A percentile compares a stretch with the other conserved stretches of the same genome.
phyloP scores from a whole-genome alignment of 2,113 vertebrate species.

The Sinocyclocheilus anophthalmus region DNA sequence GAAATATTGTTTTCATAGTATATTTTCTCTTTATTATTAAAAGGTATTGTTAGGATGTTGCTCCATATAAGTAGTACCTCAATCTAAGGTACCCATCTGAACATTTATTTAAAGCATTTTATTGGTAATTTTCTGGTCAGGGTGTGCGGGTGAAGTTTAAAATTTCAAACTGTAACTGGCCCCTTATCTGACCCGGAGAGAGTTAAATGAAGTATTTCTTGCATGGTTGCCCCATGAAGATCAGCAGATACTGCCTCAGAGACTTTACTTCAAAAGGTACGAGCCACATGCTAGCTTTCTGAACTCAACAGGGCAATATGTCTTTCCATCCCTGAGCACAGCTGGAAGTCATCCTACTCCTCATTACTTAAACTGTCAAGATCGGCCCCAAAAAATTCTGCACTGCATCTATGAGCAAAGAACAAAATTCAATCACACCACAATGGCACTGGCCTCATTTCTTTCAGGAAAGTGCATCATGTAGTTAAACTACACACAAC shows the following conservation, averaged over 20 bases:
- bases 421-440: conserved; percentile 17
- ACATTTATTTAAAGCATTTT: background rate
- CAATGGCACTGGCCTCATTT: conserved; percentile 43
- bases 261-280: conserved; percentile 17
- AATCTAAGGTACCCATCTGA: background rate
- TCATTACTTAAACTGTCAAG: conserved; percentile 56
- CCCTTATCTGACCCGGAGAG: conserved; percentile 10
- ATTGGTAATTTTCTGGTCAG: background rate
- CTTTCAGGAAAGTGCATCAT: conserved; percentile 34
- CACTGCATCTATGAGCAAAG: conserved; percentile 14
- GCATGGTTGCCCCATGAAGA: conserved; percentile 19
- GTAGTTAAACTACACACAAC: conserved; percentile 5
- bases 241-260: conserved; percentile 7
- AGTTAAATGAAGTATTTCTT: conserved; percentile 12
- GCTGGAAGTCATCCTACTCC: conserved; percentile 43
- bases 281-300: conserved; percentile 23
- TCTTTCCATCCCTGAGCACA: conserved; percentile 46
- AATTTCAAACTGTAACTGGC: background rate
- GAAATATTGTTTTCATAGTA: background rate
- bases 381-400: conserved; percentile 37
- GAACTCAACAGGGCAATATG: conserved; percentile 40
- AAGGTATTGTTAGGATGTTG: background rate
- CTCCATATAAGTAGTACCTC: background rate
- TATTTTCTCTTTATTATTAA: background rate
- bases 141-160: conserved; percentile 2